A percentile compares a stretch with the other conserved stretches of the same genome.
These are phyloP conservation scores for Sphecodes monilicornis DNA, from an alignment of 2,888 invertebrate genomes.

Conservation along the genomic window DNA sequence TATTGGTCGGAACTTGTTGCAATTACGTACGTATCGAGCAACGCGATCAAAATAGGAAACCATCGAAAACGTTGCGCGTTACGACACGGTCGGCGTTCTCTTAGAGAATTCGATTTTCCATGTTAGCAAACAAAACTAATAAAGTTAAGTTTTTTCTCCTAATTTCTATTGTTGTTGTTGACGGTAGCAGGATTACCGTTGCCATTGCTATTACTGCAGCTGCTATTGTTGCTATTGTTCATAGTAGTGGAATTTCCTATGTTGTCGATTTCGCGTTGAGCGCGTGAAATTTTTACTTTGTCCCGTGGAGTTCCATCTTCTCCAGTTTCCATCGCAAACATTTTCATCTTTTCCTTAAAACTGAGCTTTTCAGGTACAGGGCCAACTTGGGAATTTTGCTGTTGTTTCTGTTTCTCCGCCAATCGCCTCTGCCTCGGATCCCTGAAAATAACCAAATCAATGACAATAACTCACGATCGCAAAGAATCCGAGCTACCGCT, in stretches of 20 bases:
- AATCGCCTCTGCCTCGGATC: slow-evolving; percentile 96
- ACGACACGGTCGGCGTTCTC: neutral
- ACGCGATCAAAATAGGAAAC: neutral
- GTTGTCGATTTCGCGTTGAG: slow-evolving; percentile 96
- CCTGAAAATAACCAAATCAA: slow-evolving; percentile 83
- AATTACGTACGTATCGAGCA: neutral
- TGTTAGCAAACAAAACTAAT: slow-evolving; percentile 10
- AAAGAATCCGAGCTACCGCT: neutral
- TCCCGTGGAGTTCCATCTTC: slow-evolving; percentile 96
- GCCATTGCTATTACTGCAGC: slow-evolving; percentile 35
- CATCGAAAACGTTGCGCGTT: neutral
- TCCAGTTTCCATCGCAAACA: slow-evolving; percentile 99
- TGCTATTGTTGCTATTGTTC: slow-evolving; percentile 74
- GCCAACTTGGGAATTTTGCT: slow-evolving; percentile 88
- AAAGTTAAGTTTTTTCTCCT: slow-evolving; percentile 34
- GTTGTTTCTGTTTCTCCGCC: slow-evolving; percentile 90
- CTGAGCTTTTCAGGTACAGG: slow-evolving; percentile 96
- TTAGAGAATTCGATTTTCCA: neutral
- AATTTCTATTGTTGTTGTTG: slow-evolving; percentile 39
- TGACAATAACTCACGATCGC: neutral
- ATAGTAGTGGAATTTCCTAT: slow-evolving; percentile 85
- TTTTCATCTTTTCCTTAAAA: slow-evolving; percentile 99
- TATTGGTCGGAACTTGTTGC: slow-evolving; percentile 9
- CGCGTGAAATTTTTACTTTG: slow-evolving; percentile 97
- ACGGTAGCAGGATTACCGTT: slow-evolving; percentile 61